phyloP scores from a whole-genome alignment of 2,113 vertebrate species.

The Dendropsophus ebraccatus region DNA sequence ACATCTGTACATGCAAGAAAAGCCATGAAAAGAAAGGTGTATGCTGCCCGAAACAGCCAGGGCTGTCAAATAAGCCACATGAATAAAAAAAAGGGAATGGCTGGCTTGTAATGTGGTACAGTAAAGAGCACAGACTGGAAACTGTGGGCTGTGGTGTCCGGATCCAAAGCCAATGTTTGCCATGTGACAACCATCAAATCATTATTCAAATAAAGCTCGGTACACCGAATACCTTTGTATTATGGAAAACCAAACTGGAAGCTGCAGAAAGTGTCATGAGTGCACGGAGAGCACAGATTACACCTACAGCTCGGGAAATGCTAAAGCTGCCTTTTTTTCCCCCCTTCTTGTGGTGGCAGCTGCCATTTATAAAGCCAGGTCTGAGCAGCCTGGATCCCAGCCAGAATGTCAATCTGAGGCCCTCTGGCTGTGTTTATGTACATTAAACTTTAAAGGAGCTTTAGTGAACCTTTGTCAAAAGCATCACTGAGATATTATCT shows the following conservation, averaged over 20 bases:
- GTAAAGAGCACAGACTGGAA: constrained; percentile 47
- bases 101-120: constrained; percentile 49
- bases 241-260: constrained; percentile 48
- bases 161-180: constrained; percentile 46
- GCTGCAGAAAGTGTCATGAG: constrained; percentile 45
- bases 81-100: constrained; percentile 9
- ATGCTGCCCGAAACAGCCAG: not conserved
- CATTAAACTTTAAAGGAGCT: constrained; percentile 40
- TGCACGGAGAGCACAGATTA: constrained; percentile 46
- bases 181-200: constrained; percentile 52
- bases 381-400: constrained; percentile 64
- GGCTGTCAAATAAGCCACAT: constrained; percentile 31
- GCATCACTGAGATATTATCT: constrained; percentile 54
- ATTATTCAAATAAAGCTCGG: constrained; percentile 49
- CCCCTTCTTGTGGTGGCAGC: constrained; percentile 63
- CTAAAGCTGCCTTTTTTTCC: not conserved
- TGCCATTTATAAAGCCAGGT: constrained; percentile 62
- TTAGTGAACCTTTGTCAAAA: constrained; percentile 60
- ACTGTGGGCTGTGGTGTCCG: constrained; percentile 29
- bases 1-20: constrained; percentile 19
- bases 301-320: constrained; percentile 49
- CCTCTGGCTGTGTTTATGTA: constrained; percentile 55
- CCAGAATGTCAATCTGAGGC: constrained; percentile 65
- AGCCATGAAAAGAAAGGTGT: constrained; percentile 28
- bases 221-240: constrained; percentile 54